Conservation (phyloP, 2,888 invertebrate genomes). For the Lasioglossum vierecki region DNA sequence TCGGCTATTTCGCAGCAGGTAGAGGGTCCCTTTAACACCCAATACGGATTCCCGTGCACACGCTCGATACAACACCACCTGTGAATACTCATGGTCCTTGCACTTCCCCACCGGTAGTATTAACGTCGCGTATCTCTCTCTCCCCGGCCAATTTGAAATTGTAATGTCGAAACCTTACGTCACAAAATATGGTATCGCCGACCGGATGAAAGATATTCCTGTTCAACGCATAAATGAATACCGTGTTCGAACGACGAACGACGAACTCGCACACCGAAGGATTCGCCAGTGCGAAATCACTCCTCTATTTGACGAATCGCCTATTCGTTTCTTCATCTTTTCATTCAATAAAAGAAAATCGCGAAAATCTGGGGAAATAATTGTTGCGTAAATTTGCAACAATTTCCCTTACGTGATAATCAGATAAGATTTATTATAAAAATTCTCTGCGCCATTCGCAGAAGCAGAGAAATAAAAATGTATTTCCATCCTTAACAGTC, state of each 20-base stretch:
- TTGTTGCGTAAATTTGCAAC: background rate
- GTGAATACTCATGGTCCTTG: constrained; percentile 43
- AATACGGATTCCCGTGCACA: constrained; percentile 32
- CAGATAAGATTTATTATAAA: background rate
- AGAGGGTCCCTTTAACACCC: constrained; percentile 25
- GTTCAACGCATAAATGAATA: constrained; percentile 58
- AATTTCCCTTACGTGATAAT: background rate
- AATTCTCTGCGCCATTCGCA: background rate
- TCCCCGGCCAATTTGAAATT: constrained; percentile 56
- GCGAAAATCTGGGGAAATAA: background rate
- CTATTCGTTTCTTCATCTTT: background rate
- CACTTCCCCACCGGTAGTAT: constrained; percentile 29
- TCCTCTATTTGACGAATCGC: background rate
- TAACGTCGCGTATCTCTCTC: constrained; percentile 25
- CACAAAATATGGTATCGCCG: constrained; percentile 48
- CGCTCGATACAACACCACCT: constrained; percentile 43
- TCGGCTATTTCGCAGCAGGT: background rate
- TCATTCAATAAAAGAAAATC: background rate
- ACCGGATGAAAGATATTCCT: constrained; percentile 53
- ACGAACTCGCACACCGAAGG: constrained; percentile 23
- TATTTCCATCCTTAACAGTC: background rate
- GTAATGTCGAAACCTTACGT: constrained; percentile 55
- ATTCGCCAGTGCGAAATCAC: constrained; percentile 36
- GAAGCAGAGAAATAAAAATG: background rate
- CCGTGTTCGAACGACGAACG: constrained; percentile 5